Base-by-base conservation (phyloP, 2,113 vertebrate genomes). In the Astur gentilis region DNA sequence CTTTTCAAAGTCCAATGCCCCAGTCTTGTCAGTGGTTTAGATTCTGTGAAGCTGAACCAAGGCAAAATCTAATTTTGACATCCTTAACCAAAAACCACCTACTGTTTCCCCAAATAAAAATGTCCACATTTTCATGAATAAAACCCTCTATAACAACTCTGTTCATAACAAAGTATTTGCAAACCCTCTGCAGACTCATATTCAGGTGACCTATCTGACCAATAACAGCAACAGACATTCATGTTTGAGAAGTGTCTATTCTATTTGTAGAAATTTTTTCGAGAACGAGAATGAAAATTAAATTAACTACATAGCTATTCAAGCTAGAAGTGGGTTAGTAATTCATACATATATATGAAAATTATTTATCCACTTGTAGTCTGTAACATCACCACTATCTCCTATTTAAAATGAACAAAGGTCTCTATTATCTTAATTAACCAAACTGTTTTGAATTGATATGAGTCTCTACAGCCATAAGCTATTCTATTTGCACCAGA, bases 391-490 rank as follows among this genome's bases (percentile, higher is more conserved):
- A 58, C 40, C 25, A 16, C 64, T 61, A 27, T 62, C 7, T 55
- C 50, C 50, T 57, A 18, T 87, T 92, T 70, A 73, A 89, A 95
- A 83, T 40, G 31, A 95, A 85, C 38, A 90, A 77, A 93, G 16
- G 14, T 70, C 15, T 80, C 5, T 58, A 26, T 52, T 84, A 55
- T 19, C 36, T 82, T 85, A 31, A 57, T 93, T 90, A 92, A 60
- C 27, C 7, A 83, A 91, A 67, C 14, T 52, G 42, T 36, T 97
- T 81, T 78, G 58, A 86, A 94, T 77, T 50, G 80, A 57, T 65
- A 60, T 17, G 13, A 84, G 40, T 31, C 23, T 84, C 47, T 44
- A 57, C 15, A 84, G n/a, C 17, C 44, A 58, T 44, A 61, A 96
- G 8, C 14, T 78, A 18, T 54, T 89, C 29, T 50, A 44, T 22